Conservation (phyloP, 2,113 vertebrate species). For the Amphiprion percula region DNA sequence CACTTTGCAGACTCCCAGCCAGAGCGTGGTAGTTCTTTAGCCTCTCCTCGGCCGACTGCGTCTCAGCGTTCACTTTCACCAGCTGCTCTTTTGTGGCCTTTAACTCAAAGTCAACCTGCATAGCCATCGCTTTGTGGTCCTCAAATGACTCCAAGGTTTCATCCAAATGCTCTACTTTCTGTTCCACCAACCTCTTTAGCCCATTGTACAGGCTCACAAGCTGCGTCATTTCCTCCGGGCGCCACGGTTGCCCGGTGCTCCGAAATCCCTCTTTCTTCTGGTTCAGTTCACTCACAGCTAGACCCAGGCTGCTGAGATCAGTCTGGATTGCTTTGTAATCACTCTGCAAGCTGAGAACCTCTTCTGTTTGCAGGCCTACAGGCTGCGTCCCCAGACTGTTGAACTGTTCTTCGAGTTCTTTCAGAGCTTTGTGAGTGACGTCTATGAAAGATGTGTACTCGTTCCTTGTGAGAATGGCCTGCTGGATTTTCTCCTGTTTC, state of each 20-base stretch:
- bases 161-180: conserved; percentile 87
- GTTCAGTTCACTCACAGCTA: conserved; percentile 91
- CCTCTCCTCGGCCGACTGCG: conserved; percentile 92
- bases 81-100: conserved; percentile 87
- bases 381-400: conserved; percentile 85
- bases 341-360: conserved; percentile 86
- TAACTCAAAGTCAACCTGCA: conserved; percentile 87
- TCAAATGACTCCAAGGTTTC: conserved; percentile 89
- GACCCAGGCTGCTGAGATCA: conserved; percentile 85
- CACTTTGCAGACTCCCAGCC: conserved; percentile 91
- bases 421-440: conserved; percentile 80
- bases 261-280: conserved; percentile 95
- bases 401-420: conserved; percentile 92
- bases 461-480: conserved; percentile 89
- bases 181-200: conserved; percentile 89
- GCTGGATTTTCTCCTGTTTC: conserved; percentile 92
- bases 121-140: conserved; percentile 89
- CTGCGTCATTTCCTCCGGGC: conserved; percentile 90
- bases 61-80: conserved; percentile 90
- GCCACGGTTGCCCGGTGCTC: conserved; percentile 94
- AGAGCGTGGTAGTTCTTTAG: conserved; percentile 93
- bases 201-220: conserved; percentile 87
- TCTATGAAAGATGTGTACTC: conserved; percentile 93
- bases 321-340: conserved; percentile 85
- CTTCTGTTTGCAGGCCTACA: conserved; percentile 80